Evolutionary conservation across 2,888 invertebrate species (phyloP), one percentile per base, ranked within the genome.

Genomic region (Spilarctia lutea): DNA sequence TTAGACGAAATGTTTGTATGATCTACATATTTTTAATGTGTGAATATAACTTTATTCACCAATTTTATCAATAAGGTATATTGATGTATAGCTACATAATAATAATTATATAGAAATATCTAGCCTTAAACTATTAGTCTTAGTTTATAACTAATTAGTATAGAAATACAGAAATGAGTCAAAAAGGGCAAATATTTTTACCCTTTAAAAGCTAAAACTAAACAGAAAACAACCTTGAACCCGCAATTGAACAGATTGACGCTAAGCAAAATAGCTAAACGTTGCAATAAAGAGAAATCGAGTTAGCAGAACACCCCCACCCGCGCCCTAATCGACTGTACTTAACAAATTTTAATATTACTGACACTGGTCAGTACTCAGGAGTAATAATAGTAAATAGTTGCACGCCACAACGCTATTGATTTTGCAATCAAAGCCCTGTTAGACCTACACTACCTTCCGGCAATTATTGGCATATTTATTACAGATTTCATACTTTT

Each of bases 401-500:
- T 91, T 90, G 87, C 88, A 89, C 85, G 86, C 88, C 83, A 87
- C 84, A 79, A 70, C 80, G 77, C 85, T 93, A 95, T 94, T 91
- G 95, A 95, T 94, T 95, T 94, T 93, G 91, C 93, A 94, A 94
- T 94, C 91, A 94, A 93, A 92, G 85, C 89, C 89, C 88, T 91
- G 92, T 94, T 93, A 92, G 89, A 89, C 85, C 88, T 85, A 83
- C 81, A 79, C 86, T 84, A 87, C 88, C 89, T 89, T 84, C 84
- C 83, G 78, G 77, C 85, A 84, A 89, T 90, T 90, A 90, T 87
- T 86, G 84, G 85, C 80, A 87, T 89, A 91, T 93, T 90, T 87
- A 93, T 90, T 91, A 48, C 20, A 48, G 20, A 88, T 90, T 89
- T 89, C 86, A 88, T 86, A 79, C 84, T 79, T 78, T 35, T 70